A percentile compares a stretch with the other conserved stretches of the same genome.
Evolutionary conservation across 2,113 vertebrate genomes (phyloP).

Genomic region (Geococcyx californianus): DNA sequence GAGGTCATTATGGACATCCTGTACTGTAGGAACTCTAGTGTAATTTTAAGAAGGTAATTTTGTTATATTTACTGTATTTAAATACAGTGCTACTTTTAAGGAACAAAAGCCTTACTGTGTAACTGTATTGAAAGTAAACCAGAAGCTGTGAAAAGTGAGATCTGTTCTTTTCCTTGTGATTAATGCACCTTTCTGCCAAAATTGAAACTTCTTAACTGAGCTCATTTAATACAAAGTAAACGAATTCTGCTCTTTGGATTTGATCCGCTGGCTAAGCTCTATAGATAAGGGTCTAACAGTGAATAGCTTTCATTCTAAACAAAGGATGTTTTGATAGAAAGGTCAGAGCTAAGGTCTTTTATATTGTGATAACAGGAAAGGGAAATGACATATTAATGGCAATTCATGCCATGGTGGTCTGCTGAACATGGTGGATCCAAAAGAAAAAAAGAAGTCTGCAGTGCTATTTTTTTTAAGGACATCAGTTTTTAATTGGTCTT

Average conservation of each 20-base stretch:
- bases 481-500: constrained; percentile 44
- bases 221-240: constrained; percentile 88
- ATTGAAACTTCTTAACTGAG: constrained; percentile 83
- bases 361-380: constrained; percentile 86
- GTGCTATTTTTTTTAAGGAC: constrained; percentile 25
- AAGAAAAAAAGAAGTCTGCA: constrained; percentile 7
- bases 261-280: constrained; percentile 80
- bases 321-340: constrained; percentile 91
- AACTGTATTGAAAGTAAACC: constrained; percentile 81
- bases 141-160: constrained; percentile 86
- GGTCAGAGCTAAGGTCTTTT: constrained; percentile 80
- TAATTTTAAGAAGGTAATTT: constrained; percentile 84
- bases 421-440: constrained; percentile 58
- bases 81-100: constrained; percentile 81
- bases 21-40: constrained; percentile 79
- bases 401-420: constrained; percentile 78
- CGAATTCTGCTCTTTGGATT: constrained; percentile 83
- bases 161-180: constrained; percentile 84
- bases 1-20: constrained; percentile 80
- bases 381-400: constrained; percentile 87
- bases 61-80: constrained; percentile 89
- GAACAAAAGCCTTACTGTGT: constrained; percentile 85
- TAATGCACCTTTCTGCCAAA: constrained; percentile 87
- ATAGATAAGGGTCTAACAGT: constrained; percentile 82
- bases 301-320: constrained; percentile 83